Percentiles rank a stretch among this genome's conserved stretches.
phyloP scores from a whole-genome alignment of 1,140 invertebrate genomes.

The Heliconius melpomene region DNA sequence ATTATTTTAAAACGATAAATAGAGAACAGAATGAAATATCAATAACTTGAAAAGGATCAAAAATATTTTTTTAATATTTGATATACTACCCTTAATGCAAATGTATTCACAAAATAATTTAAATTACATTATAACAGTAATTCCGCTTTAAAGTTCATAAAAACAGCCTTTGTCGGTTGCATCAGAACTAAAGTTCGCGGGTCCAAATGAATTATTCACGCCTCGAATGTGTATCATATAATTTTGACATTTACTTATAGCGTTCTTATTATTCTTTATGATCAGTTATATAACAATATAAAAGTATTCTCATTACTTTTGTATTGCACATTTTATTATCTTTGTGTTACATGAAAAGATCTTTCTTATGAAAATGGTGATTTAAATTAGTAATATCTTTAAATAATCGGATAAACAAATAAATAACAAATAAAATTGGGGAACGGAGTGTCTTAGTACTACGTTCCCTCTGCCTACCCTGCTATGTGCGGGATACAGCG shows the following conservation, averaged over 20 bases:
- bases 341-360: background rate
- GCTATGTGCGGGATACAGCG: too few species aligned
- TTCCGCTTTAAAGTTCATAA: slow-evolving; percentile 46
- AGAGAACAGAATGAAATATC: too few species aligned
- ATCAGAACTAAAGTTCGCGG: slow-evolving; percentile 43
- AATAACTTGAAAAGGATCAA: too few species aligned
- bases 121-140: background rate
- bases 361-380: too few species aligned
- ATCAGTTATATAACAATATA: background rate
- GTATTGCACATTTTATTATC: background rate
- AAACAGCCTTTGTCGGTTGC: slow-evolving; percentile 63
- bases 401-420: background rate
- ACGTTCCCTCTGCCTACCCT: too few species aligned
- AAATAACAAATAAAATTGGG: background rate
- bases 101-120: background rate
- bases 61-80: background rate
- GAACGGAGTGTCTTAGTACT: too few species aligned
- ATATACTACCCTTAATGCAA: background rate
- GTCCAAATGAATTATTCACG: slow-evolving; percentile 64
- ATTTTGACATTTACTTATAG: slow-evolving; percentile 20
- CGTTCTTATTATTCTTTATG: background rate
- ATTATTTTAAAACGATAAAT: too few species aligned
- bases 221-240: slow-evolving; percentile 22
- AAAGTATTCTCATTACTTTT: background rate
- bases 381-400: background rate